Evolutionary conservation across 2,797 vertebrate species (phyloP), one percentile per base, ranked within the genome.

Genomic region (Meriones psammophilus): DNA sequence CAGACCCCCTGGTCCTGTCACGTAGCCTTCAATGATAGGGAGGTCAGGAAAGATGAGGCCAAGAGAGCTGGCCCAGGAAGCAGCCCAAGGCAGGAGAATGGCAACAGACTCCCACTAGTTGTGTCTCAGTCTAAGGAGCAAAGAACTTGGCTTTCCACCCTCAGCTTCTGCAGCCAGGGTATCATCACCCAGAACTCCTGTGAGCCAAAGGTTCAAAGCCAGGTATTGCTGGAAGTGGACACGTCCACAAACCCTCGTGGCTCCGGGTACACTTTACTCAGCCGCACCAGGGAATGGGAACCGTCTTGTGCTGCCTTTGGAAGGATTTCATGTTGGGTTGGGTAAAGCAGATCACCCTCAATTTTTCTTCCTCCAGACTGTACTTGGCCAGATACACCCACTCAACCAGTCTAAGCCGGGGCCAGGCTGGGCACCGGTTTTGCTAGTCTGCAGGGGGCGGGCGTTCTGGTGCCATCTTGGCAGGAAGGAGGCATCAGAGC

Each of bases 351-450:
- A 71, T 64, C 54, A 73, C 73, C 83, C 62, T 94, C 30, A 0
- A 14, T 58, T 66, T 91, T 81, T 81, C 88, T 97, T 94, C 87
- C 62, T 92, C 54, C 10, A 79, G 66, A 79, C 77, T 92, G 42
- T 22, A 36, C 76, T 94, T 96, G 96, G 96, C 96, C 84, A 91
- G 95, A 60, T 74, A 66, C 12, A 96, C 95, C 93, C 91, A 98
- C 96, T 89, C 68, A 12, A 91, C 96, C 90, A 94, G 96, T 95
- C 95, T 96, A 26, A 89, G 91, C 91, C 66, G 80, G 83, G 96
- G 36, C 84, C 94, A 96, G 71, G 76, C 9, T 50, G 91, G 91
- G 79, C 93, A 92, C 93, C 64, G 68, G 96, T 96, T 97, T 88
- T 84, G 89, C 96, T 94, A 94, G 93, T 98, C 94, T 95, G 79